These are phyloP conservation scores for Rhinichthys osculus DNA, from an alignment of 2,797 vertebrate genomes.

Conservation along the genomic window DNA sequence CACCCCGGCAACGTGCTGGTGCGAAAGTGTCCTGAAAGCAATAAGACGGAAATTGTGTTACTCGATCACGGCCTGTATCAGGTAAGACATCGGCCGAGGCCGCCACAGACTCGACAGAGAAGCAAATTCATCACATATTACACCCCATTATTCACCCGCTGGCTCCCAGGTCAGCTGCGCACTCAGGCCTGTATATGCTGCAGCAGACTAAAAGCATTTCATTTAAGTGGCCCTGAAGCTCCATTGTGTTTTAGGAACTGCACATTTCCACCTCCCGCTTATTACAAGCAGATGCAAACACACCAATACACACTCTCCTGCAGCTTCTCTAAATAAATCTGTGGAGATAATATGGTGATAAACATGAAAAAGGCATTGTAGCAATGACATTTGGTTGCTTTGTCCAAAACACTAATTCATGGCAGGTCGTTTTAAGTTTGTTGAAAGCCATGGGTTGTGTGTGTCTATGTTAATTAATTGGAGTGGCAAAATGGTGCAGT, in stretches of 20 bases:
- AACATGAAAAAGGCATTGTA: conserved; percentile 57
- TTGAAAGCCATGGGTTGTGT: conserved; percentile 40
- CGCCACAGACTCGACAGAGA: conserved; percentile 32
- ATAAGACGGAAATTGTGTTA: conserved; percentile 86
- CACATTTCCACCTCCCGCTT: conserved; percentile 31
- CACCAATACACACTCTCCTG: background rate
- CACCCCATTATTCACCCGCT: conserved; percentile 73
- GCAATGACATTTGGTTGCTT: conserved; percentile 17
- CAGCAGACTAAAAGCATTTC: conserved; percentile 78
- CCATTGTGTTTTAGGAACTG: conserved; percentile 62
- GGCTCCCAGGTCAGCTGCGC: conserved; percentile 52
- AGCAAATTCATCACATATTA: conserved; percentile 70
- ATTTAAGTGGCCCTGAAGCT: conserved; percentile 75
- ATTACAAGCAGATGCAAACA: conserved; percentile 60
- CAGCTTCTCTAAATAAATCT: conserved; percentile 53
- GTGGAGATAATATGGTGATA: conserved; percentile 62
- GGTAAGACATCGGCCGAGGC: conserved; percentile 57
- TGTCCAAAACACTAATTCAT: conserved; percentile 65
- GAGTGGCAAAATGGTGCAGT: conserved; percentile 52
- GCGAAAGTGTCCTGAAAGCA: conserved; percentile 80
- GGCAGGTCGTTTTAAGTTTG: conserved; percentile 49
- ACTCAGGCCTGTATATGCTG: conserved; percentile 53
- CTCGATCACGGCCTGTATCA: conserved; percentile 96
- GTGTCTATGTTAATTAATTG: conserved; percentile 52
- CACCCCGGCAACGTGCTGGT: conserved; percentile 96